Evolutionary conservation across 2,113 vertebrate species (phyloP), one percentile per base, ranked within the genome.

Genomic region (Gobiocypris rarus): DNA sequence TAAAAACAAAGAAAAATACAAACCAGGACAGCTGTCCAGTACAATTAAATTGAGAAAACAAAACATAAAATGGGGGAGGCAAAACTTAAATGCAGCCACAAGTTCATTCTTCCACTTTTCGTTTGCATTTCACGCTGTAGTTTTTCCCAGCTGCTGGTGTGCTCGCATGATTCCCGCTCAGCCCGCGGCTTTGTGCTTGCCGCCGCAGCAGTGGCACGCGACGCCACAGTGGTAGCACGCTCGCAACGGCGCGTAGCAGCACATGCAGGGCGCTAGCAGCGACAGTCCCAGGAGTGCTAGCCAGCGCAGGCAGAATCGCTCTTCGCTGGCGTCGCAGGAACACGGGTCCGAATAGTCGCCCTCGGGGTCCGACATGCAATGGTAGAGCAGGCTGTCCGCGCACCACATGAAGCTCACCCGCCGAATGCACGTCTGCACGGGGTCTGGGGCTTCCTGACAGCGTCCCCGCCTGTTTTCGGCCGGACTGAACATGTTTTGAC

Each of bases 311-410:
- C 97, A 97, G 94, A 98, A 97, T 86, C 96, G 96, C 90, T 98
- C 97, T 88, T 99, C 98, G 89, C 94, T 94, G 83, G 96, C 95
- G 89, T 99, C 97, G 0, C 98, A 99, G 3, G 97, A 99, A 92
- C 98, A 99, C 43, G 97, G 97, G 95, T 99, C 98, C 8, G 95
- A 96, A 75, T 97, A 99, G 88, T 99, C 98, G 9, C 98, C 98
- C 95, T 99, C 98, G 0, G 98, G 95, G 91, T 99, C 98, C 1
- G 98, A 98, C 98, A 99, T 98, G 91, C 98, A 99, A 94, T 99
- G 98, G 87, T 99, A 99, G 85, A 99, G 95, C 94, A 99, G 95
- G 92, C 96, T 98, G 95, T 99, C 97, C 1, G 97, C 97, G 0
- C 97, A 98, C 96, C 97, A 98, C 96, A 99, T 96, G 90, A 97